Conservation (phyloP, 2,797 vertebrate genomes). For the Micrastur ruficollis region DNA sequence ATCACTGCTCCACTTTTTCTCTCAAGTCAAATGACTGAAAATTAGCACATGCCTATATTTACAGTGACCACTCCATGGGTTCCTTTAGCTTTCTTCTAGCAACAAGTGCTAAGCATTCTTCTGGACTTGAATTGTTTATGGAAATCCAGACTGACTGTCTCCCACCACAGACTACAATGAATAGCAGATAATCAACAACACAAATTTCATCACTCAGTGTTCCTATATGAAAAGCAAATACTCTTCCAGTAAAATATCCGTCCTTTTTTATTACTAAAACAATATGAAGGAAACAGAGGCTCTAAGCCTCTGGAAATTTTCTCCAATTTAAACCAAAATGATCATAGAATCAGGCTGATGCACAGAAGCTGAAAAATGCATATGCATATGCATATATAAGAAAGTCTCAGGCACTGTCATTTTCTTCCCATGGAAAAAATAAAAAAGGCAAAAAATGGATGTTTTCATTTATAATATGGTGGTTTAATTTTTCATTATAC, state of each 20-base stretch:
- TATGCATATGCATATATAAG: background rate
- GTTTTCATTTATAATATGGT: background rate
- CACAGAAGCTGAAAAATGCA: background rate
- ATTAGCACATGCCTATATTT: background rate
- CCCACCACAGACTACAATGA: background rate
- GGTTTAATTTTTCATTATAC: background rate
- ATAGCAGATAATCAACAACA: background rate
- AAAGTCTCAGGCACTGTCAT: background rate
- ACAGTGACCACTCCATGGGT: background rate
- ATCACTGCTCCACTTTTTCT: background rate
- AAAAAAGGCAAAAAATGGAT: background rate
- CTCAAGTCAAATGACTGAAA: background rate
- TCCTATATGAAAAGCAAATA: background rate
- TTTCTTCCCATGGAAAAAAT: background rate
- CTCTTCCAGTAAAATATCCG: background rate
- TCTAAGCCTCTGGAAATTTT: background rate
- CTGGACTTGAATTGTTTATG: background rate
- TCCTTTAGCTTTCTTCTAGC: background rate
- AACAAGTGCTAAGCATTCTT: background rate
- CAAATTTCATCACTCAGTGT: background rate
- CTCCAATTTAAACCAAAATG: background rate
- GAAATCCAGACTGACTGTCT: background rate
- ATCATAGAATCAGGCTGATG: background rate
- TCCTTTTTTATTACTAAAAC: background rate
- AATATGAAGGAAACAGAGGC: background rate